Percentiles rank a stretch among this genome's conserved stretches.
phyloP scores from a whole-genome alignment of 2,113 vertebrate species.

The Pseudonaja textilis region DNA sequence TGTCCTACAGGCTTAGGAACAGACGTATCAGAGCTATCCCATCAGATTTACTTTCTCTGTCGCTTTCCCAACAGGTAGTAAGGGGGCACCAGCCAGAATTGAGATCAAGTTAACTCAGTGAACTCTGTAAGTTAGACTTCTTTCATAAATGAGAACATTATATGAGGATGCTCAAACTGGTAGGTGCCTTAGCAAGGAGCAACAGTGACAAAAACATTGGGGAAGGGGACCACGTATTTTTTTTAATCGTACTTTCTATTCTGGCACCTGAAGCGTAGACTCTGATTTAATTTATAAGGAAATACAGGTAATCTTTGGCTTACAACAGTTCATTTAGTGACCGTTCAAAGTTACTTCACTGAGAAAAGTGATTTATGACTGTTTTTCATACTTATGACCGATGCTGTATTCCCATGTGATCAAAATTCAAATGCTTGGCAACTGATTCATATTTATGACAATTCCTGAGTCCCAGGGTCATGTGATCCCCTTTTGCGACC shows the following conservation, averaged over 20 bases:
- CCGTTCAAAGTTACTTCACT: background rate
- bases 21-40: no score
- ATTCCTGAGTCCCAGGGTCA: no score
- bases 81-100: background rate
- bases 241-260: background rate
- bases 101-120: background rate
- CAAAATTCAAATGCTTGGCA: no score
- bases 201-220: background rate
- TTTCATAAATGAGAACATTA: background rate
- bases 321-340: background rate
- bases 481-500: no score
- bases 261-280: background rate
- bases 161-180: background rate
- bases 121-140: background rate
- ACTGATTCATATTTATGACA: no score
- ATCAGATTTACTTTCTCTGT: no score
- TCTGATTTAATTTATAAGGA: background rate
- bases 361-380: background rate
- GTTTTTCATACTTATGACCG: no score
- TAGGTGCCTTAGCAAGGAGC: background rate
- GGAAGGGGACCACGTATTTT: background rate
- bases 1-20: no score
- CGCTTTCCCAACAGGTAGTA: no score
- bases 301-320: background rate
- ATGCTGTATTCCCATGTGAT: no score